These are phyloP conservation scores for Capreolus pygargus DNA, from an alignment of 2,113 vertebrate genomes.

Conservation along the genomic window DNA sequence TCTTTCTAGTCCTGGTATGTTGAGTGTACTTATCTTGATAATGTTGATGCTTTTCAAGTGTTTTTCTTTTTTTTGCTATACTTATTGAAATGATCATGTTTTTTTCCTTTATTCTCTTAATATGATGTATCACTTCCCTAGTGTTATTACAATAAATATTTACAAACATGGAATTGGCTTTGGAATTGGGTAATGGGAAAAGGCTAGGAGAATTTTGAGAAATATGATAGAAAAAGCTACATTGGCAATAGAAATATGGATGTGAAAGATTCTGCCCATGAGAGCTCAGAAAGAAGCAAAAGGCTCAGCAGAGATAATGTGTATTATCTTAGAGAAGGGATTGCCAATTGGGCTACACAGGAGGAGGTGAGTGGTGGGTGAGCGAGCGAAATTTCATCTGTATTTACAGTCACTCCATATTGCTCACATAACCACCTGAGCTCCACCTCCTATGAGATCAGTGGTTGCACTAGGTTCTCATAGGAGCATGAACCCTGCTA, in stretches of 20 bases:
- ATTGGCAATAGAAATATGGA: background rate
- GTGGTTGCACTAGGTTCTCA: background rate
- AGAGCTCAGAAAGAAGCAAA: background rate
- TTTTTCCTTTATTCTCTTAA: background rate
- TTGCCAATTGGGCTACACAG: background rate
- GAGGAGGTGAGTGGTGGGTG: background rate
- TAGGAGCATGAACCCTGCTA: background rate
- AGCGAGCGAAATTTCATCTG: rapidly evolving
- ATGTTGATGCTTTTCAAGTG: background rate
- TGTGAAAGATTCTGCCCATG: background rate
- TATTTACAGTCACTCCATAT: background rate
- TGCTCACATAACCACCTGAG: background rate
- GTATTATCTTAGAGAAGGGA: background rate
- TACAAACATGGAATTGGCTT: background rate
- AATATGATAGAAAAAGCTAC: background rate
- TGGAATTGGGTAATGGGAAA: background rate
- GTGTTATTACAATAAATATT: background rate
- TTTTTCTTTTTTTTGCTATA: background rate
- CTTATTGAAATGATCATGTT: background rate
- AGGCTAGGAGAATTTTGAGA: background rate
- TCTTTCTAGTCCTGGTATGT: background rate
- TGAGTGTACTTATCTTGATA: background rate
- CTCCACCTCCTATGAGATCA: background rate
- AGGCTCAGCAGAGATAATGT: background rate
- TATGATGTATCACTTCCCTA: background rate